These are phyloP conservation scores for Macrotus californicus DNA, from an alignment of 2,113 vertebrate species.

Conservation along the genomic window DNA sequence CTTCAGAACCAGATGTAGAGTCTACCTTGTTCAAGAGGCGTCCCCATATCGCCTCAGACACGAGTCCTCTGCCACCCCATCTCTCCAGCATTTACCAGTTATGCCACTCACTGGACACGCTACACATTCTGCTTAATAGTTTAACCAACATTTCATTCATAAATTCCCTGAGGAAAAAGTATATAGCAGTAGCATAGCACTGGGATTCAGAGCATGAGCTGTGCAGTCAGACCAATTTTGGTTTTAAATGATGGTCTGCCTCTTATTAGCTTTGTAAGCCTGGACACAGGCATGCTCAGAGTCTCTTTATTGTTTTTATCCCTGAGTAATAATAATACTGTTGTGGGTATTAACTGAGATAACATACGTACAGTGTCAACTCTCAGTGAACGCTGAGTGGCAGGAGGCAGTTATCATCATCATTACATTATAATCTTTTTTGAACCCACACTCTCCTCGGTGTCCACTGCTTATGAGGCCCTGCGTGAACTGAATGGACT, in stretches of 20 bases:
- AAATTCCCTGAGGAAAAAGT: background rate
- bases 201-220: background rate
- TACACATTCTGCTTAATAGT: background rate
- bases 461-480: background rate
- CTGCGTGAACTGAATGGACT: background rate
- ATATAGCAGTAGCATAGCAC: background rate
- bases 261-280: background rate
- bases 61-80: background rate
- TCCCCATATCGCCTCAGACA: accelerated
- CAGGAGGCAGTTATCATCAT: background rate
- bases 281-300: background rate
- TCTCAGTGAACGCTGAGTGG: background rate
- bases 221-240: background rate
- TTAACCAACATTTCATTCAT: background rate
- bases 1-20: background rate
- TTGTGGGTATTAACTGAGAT: background rate
- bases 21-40: background rate
- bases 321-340: background rate
- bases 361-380: background rate
- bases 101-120: background rate
- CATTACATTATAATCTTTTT: background rate
- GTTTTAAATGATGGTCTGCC: background rate
- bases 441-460: background rate
- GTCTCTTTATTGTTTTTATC: background rate
- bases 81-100: background rate